phyloP scores from a whole-genome alignment of 2,113 vertebrate genomes.

The Engraulis encrasicolus region DNA sequence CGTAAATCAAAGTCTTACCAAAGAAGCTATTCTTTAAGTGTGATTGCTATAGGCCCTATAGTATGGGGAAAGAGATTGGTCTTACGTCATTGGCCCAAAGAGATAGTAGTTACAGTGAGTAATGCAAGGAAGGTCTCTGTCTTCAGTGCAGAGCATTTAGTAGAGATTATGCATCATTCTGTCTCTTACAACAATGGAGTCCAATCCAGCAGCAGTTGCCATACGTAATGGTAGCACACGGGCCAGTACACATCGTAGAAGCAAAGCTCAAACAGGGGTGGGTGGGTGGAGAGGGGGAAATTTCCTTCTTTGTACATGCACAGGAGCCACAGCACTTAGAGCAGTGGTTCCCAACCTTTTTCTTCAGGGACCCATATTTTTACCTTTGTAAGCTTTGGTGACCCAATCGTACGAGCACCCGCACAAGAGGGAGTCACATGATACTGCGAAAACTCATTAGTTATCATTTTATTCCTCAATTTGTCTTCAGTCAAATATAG shows the following conservation, averaged over 20 bases:
- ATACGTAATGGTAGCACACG: not conserved
- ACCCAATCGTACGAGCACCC: no score
- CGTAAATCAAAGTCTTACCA: no score
- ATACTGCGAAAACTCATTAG: no score
- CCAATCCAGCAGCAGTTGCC: not conserved
- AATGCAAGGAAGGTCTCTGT: not conserved
- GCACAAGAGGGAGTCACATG: no score
- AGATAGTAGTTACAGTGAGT: not conserved
- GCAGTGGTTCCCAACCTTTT: no score
- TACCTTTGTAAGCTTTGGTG: no score
- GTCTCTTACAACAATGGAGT: not conserved
- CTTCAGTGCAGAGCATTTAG: not conserved
- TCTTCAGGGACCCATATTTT: no score
- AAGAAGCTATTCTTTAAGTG: no score
- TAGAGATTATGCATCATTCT: not conserved
- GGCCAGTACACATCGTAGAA: not conserved
- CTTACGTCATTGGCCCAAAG: not conserved
- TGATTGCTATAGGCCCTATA: no score
- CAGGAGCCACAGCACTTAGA: not conserved
- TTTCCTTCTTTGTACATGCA: not conserved
- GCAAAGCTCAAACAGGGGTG: no score
- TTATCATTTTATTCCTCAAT: no score
- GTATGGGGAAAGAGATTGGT: not conserved
- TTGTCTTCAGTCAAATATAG: no score
- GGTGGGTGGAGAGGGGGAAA: not conserved